Evolutionary conservation across 2,888 invertebrate genomes (phyloP).

Genomic region (Drosophila merina): DNA sequence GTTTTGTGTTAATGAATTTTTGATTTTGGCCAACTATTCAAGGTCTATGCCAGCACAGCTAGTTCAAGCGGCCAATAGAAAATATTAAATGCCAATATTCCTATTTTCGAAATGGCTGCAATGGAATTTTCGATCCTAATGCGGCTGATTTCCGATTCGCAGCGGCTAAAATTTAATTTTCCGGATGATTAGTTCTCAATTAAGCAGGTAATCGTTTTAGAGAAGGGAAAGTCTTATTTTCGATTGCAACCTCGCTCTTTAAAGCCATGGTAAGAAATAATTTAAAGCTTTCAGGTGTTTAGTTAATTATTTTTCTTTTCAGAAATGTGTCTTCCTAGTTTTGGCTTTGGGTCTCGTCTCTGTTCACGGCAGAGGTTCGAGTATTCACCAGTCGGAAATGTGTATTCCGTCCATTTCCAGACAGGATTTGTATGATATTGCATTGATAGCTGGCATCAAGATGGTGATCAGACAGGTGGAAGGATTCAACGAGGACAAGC

Average conservation of each 20-base stretch:
- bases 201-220: neutral
- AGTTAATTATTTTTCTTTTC: neutral
- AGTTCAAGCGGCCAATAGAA: neutral
- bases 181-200: neutral
- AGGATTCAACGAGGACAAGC: neutral
- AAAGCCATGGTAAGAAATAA: constrained; percentile 5
- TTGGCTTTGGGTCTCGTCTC: neutral
- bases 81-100: neutral
- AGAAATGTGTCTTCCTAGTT: neutral
- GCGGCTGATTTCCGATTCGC: neutral
- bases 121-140: neutral
- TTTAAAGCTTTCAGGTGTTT: neutral
- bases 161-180: neutral
- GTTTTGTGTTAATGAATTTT: constrained; percentile 29
- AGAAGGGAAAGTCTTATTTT: neutral
- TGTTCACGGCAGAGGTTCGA: neutral
- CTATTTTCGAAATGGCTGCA: neutral
- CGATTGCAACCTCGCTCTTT: neutral
- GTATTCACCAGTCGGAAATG: neutral
- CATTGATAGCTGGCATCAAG: neutral
- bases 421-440: constrained; percentile 13
- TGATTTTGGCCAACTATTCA: constrained; percentile 21
- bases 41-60: constrained; percentile 21
- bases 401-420: constrained; percentile 7
- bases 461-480: constrained; percentile 10